Conservation (phyloP, 2,797 vertebrate genomes). For the Myripristis murdjan region DNA sequence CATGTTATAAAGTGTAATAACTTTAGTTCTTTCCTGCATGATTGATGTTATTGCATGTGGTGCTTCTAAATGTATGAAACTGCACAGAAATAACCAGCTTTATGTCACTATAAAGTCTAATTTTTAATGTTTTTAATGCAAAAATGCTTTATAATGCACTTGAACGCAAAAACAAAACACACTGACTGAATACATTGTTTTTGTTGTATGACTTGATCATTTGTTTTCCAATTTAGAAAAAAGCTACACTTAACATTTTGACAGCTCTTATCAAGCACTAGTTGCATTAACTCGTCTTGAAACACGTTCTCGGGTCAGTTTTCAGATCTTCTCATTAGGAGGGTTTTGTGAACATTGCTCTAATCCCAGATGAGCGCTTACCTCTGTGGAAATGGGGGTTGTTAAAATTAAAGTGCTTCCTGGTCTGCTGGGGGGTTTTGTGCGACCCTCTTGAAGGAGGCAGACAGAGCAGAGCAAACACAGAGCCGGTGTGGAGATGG, state of each 20-base stretch:
- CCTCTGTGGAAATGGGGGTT: constrained; percentile 59
- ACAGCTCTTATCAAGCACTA: constrained; percentile 18
- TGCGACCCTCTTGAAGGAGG: constrained; percentile 64
- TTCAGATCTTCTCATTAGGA: constrained; percentile 41
- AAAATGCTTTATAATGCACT: neutral
- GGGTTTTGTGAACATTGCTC: constrained; percentile 37
- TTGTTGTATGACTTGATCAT: neutral
- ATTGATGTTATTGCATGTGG: too few relatives aligned
- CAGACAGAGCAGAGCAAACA: constrained; percentile 71
- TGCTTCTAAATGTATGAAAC: neutral
- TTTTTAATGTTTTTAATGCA: too few relatives aligned
- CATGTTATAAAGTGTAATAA: neutral
- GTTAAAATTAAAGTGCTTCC: constrained; percentile 83
- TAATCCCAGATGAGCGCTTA: constrained; percentile 63
- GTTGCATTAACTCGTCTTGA: constrained; percentile 12
- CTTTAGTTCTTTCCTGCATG: too few relatives aligned
- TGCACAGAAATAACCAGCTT: neutral
- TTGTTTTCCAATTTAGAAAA: neutral
- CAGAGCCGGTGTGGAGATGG: constrained; percentile 68
- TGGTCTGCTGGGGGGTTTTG: constrained; percentile 68
- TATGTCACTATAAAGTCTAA: neutral
- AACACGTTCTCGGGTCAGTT: constrained; percentile 25
- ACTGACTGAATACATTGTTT: neutral
- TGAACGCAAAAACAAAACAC: neutral
- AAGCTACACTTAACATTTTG: neutral